phyloP scores from a whole-genome alignment of 2,113 vertebrate genomes.

The Trematomus loennbergii region DNA sequence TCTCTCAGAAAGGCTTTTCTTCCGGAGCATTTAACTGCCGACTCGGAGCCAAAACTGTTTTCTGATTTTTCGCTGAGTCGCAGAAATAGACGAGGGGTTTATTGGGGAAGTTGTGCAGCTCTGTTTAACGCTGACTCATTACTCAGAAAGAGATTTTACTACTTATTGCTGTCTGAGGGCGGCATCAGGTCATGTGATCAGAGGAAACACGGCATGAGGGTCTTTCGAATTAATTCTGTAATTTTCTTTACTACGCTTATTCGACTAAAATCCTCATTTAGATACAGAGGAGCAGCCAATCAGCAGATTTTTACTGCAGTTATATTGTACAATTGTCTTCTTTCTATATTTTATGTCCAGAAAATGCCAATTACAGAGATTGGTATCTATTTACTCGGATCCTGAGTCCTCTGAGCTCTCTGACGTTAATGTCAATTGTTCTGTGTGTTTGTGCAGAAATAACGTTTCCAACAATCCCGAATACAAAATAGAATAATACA shows the following conservation, averaged over 20 bases:
- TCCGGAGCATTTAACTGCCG: conserved; percentile 19
- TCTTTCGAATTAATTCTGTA: too few species aligned
- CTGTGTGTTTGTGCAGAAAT: too few species aligned
- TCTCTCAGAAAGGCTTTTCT: conserved; percentile 24
- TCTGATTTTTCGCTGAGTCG: conserved; percentile 58
- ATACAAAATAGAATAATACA: too few species aligned
- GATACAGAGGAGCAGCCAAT: not conserved
- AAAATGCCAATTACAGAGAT: too few species aligned
- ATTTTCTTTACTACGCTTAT: too few species aligned
- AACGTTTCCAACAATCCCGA: too few species aligned
- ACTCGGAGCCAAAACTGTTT: conserved; percentile 57
- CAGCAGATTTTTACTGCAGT: too few species aligned
- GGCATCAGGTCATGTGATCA: not conserved
- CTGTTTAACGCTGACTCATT: conserved; percentile 42
- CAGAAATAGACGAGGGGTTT: conserved; percentile 45
- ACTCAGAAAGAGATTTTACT: conserved; percentile 47
- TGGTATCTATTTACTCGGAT: too few species aligned
- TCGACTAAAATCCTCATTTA: not conserved
- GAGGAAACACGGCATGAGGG: not conserved
- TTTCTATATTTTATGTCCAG: too few species aligned
- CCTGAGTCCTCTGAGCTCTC: too few species aligned
- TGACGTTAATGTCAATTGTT: too few species aligned
- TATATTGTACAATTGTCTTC: too few species aligned
- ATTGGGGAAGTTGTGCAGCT: conserved; percentile 41
- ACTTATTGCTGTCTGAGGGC: not conserved